Percentiles rank a stretch among this genome's conserved stretches.
These are phyloP conservation scores for Aspidapion aeneum DNA, from an alignment of 2,888 invertebrate species.

Conservation along the genomic window DNA sequence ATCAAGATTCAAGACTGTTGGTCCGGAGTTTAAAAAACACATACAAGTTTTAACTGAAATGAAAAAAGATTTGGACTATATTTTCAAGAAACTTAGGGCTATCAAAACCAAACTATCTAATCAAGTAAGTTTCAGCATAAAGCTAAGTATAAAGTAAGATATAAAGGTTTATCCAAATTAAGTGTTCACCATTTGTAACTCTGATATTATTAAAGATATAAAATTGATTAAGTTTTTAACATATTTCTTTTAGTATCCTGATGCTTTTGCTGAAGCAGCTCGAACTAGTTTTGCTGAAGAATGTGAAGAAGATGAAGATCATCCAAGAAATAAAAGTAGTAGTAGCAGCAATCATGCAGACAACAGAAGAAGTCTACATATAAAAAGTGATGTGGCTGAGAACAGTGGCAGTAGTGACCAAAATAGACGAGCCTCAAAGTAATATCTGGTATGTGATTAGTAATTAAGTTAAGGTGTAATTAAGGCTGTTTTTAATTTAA, in stretches of 20 bases:
- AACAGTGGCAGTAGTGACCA: constrained; percentile 20
- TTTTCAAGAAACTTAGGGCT: constrained; percentile 86
- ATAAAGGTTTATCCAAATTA: too few species aligned
- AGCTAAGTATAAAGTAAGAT: too few species aligned
- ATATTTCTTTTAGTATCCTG: constrained; percentile 50
- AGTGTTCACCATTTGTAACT: too few species aligned
- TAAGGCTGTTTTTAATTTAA: background rate
- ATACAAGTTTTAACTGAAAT: constrained; percentile 83
- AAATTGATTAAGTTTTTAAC: background rate
- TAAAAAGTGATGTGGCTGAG: constrained; percentile 28
- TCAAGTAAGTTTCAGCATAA: constrained; percentile 48
- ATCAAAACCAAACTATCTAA: constrained; percentile 73
- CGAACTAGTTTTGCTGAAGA: constrained; percentile 44
- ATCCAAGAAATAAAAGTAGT: constrained; percentile 12
- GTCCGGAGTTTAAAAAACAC: constrained; percentile 87
- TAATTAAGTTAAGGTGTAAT: background rate
- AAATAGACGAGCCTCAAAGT: constrained; percentile 33
- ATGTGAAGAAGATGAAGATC: constrained; percentile 39
- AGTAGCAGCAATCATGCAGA: constrained; percentile 21
- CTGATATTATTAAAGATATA: too few species aligned
- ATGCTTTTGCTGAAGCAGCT: constrained; percentile 61
- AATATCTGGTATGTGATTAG: too few species aligned
- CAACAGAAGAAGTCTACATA: constrained; percentile 33
- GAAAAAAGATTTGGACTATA: constrained; percentile 92
- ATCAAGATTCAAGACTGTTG: constrained; percentile 79